Conservation (phyloP, 2,888 invertebrate genomes). For the Vandiemenella viatica region DNA sequence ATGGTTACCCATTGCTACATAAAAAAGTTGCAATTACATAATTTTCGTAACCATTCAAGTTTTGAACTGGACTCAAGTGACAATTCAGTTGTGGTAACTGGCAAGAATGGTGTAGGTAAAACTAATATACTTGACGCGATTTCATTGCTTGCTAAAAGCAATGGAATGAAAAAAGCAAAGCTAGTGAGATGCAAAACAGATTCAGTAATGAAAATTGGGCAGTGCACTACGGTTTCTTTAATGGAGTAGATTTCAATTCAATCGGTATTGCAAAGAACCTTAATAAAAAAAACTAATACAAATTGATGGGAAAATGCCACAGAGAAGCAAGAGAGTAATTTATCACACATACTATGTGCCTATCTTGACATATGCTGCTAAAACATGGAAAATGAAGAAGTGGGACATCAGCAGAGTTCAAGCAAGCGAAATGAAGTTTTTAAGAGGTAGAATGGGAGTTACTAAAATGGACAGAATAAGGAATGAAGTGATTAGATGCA, state of each 20-base stretch:
- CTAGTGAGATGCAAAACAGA: not conserved
- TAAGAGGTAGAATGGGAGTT: too few relatives aligned
- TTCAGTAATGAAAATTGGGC: not conserved
- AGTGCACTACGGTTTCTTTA: not conserved
- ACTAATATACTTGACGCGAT: not conserved
- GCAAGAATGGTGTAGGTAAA: not conserved
- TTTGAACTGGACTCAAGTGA: not conserved
- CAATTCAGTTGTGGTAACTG: not conserved
- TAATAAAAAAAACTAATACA: not conserved
- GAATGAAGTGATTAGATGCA: too few relatives aligned
- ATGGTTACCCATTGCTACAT: not conserved
- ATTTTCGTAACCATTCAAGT: not conserved
- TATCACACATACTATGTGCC: too few relatives aligned
- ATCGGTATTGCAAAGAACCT: not conserved
- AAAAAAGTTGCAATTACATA: not conserved
- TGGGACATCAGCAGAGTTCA: too few relatives aligned
- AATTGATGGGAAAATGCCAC: not conserved
- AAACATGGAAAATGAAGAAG: too few relatives aligned
- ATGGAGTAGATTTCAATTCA: not conserved
- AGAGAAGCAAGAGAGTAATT: too few relatives aligned
- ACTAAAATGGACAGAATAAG: too few relatives aligned
- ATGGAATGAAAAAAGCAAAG: not conserved
- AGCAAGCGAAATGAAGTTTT: too few relatives aligned
- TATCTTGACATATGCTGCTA: too few relatives aligned
- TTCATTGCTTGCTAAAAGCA: not conserved